phyloP scores from a whole-genome alignment of 2,888 invertebrate species.

The Aporophyla nigra region DNA sequence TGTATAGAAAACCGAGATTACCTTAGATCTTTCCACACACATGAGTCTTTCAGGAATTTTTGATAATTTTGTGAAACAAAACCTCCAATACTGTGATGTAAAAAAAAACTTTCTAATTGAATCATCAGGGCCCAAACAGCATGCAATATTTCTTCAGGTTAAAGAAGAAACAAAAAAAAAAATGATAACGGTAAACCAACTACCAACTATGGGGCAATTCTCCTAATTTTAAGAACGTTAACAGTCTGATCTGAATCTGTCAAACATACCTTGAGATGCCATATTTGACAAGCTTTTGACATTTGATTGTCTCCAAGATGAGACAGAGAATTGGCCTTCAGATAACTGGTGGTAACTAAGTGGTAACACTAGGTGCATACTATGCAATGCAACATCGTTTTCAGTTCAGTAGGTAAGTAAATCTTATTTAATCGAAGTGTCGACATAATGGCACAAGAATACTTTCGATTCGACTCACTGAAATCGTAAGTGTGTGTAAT shows the following conservation, averaged over 20 bases:
- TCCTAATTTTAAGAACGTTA: no score
- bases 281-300: no score
- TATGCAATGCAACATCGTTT: conserved; percentile 15
- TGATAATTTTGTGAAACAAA: neutral
- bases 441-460: conserved; percentile 31
- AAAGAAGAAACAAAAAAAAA: neutral
- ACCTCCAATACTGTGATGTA: neutral
- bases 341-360: no score
- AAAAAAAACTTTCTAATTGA: neutral
- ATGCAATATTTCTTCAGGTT: neutral
- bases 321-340: no score
- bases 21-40: neutral
- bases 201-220: no score
- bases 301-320: no score
- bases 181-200: neutral
- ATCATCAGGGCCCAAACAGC: neutral
- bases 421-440: conserved; percentile 35
- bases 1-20: neutral
- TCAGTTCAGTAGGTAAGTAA: conserved; percentile 34
- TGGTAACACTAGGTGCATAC: no score
- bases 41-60: neutral
- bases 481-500: conserved; percentile 42
- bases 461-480: conserved; percentile 40
- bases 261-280: no score
- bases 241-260: no score